phyloP scores from a whole-genome alignment of 2,113 vertebrate species.

The Gymnocephalus cernua region DNA sequence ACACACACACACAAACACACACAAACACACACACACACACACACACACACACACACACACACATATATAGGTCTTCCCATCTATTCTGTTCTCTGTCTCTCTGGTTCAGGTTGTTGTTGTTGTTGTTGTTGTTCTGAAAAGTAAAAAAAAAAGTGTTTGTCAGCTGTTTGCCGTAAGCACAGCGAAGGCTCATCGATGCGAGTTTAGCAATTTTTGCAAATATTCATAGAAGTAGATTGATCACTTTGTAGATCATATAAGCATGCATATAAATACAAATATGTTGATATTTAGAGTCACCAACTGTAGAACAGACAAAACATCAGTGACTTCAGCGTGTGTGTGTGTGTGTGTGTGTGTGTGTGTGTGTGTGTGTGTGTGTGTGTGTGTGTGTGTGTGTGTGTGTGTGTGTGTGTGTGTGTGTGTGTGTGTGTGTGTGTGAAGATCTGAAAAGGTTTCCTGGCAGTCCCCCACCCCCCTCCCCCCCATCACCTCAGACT shows the following conservation, averaged over 20 bases:
- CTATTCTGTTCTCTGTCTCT: no score
- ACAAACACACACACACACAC: constrained; percentile 19
- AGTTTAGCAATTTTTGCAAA: background rate
- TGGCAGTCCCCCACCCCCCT: no score
- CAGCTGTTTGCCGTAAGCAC: background rate
- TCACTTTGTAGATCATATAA: background rate
- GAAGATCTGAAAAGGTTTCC: constrained; percentile 43
- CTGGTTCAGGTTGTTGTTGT: no score
- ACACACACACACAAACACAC: constrained; percentile 4
- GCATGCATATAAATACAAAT: background rate
- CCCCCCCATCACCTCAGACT: constrained; percentile 36
- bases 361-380: background rate
- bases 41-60: constrained; percentile 5
- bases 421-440: constrained; percentile 22
- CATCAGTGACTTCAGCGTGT: background rate
- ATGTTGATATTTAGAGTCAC: background rate
- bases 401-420: constrained; percentile 6
- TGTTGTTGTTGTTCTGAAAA: background rate
- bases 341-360: background rate
- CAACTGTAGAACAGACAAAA: background rate
- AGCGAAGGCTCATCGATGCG: background rate
- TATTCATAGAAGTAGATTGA: background rate
- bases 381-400: constrained; percentile 1
- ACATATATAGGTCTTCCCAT: background rate
- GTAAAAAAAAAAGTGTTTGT: background rate